Base-by-base conservation (phyloP, 2,113 vertebrate species). In the Bubo scandiacus region DNA sequence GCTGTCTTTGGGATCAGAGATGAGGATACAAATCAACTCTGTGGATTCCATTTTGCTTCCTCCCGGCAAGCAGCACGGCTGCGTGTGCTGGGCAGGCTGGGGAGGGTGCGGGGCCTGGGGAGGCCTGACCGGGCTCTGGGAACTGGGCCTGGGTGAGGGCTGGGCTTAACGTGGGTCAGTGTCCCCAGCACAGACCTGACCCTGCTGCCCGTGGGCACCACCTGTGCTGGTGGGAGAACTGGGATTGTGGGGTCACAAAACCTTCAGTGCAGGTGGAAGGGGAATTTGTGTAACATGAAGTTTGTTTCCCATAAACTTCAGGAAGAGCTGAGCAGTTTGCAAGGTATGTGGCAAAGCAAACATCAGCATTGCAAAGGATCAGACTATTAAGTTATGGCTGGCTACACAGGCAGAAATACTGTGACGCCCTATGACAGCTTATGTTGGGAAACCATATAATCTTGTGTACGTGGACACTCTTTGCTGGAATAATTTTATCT, bases 181-280 rank as follows among this genome's bases (percentile, higher is more conserved):
- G 43, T 43, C 43, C 43, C 43, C 43, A 43, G 43, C 43, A 43
- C 43, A 43, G 43, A 43, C 43, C 16, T 17, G 16, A 16, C 43
- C 42, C 43, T 17, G 43, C 43, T 43, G 43, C 43, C 43, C 16
- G 16, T 17, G 43, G 43, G 43, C 17, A 45, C 43, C 3, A 16
- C 43, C 16, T 45, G 43, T 45, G 43, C 43, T 45, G 43, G 43
- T 42, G 17, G 15, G 29, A 29, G 38, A 23, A 4, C 5, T 6
- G 9, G 17, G 10, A 3, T 32, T 0, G 1, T 18, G 66, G 23
- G n/a, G 15, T 21, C 29, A 5, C 55, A 11, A 57, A 67, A 12
- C 18, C 23, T 58, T 26, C 62, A 3, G 22, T 34, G 83, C 8
- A 29, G 32, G 14, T 54, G 49, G 54, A 40, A 19, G 15, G 32